Base-by-base conservation (phyloP, 2,888 invertebrate species). In the Drosophila subquinaria region DNA sequence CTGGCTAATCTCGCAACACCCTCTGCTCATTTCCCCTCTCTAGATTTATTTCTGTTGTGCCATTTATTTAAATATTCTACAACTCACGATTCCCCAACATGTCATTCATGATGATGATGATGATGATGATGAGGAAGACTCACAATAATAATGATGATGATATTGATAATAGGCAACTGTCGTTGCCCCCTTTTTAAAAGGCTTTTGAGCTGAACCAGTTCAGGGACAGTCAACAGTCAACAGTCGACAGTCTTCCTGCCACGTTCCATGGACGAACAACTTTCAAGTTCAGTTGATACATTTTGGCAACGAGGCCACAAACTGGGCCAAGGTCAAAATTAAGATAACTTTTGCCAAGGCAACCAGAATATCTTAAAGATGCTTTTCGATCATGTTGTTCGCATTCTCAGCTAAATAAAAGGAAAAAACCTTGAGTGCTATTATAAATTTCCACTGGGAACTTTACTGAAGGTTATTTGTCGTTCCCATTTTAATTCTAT, bases 321-420 rank as follows among this genome's bases (percentile, higher is more conserved):
- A 86, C 73, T 86, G 81, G 88, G 86, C 81, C 86, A 86, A 86
- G 86, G 86, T 80, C 76, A 65, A 38, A 13, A n/a, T n/a, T n/a
- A n/a, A n/a, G n/a, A 61, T 57, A 27, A 45, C 63, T 50, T 11
- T 50, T 11, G 48, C 56, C 76, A 72, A 75, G 71, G 67, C 57
- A 35, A 70, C 30, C 63, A 48, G 59, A 60, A 43, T 51, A 52
- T 15, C 47, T 33, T 27, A 9, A 51, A 43, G 33, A 57, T 27
- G 36, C 56, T 53, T 33, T 33, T 17, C 15, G 27, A 51, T 15
- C 35, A 48, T 20, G 38, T 20, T 50, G 30, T 35, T 6, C 27
- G 20, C 33, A 61, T 52, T 45, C 57, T 36, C 33, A 35, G 23
- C 36, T 27, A 15, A 45, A 36, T 51, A 3, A 4, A 4, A 5